Base-by-base conservation (phyloP, 2,113 vertebrate species). In the Microtus pennsylvanicus region DNA sequence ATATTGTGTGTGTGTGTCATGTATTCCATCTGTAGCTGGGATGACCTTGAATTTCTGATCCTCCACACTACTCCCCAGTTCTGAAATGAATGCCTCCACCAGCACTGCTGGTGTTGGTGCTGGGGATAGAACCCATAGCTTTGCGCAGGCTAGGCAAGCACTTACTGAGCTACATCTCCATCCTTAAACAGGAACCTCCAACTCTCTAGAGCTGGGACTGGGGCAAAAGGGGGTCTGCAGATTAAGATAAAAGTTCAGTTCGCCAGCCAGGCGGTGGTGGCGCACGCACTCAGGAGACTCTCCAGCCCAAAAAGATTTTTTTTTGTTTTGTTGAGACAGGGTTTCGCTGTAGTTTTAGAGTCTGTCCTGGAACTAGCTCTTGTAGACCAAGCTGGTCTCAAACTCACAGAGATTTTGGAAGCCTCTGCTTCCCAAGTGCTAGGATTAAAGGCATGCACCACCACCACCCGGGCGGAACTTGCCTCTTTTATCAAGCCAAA, bases 161-260 rank as follows among this genome's bases (percentile, higher is more conserved):
- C 42, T 69, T 69, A 50, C 63, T 35, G 30, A 85, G 61, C 30
- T 33, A 87, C 65, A 50, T 24, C 42, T 38, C 50, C 14, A 42
- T 24, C 38, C 21, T 24, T n/a, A 88, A 55, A n/a, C 21, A 63
- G 47, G 69, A 26, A 74, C 69, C 50, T 9, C 91, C 85, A 47
- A 38, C 19, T 58, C 21, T 47, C 47, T 45, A 83, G 76, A n/a
- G 28, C 72, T 61, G 50, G 69, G 7, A 7, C 4, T 42, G 50
- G 86, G 24, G 87, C 70, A 75, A n/a, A 75, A 77, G 28, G 45
- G 7, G 75, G 21, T 67, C 42, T 70, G 24, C 33, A 33, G 5
- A 98, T 24, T 96, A 97, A 26, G 96, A 96, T 58, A 95, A 98
- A 95, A 95, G 88, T 96, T 87, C 26, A 67, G 96, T 13, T 30